Percentiles rank a stretch among this genome's conserved stretches.
phyloP scores from a whole-genome alignment of 2,888 invertebrate species.

The Melieria crassipennis region DNA sequence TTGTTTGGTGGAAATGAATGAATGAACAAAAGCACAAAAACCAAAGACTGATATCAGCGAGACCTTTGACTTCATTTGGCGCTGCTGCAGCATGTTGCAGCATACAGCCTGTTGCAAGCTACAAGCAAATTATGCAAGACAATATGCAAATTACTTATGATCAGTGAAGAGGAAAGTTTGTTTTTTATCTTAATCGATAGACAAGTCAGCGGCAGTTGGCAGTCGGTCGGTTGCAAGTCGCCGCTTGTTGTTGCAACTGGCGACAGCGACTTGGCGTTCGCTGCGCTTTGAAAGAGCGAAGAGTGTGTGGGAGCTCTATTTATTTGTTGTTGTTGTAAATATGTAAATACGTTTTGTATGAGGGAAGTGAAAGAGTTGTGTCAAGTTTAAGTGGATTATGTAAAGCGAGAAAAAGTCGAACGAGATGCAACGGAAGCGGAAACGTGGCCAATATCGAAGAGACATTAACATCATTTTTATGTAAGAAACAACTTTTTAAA shows the following conservation, averaged over 20 bases:
- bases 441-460: too few relatives aligned
- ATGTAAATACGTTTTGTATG: too few relatives aligned
- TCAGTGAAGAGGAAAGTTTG: slow-evolving; percentile 20
- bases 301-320: slow-evolving; percentile 10
- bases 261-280: too few relatives aligned
- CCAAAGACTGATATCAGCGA: background rate
- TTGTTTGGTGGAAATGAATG: slow-evolving; percentile 11
- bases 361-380: too few relatives aligned
- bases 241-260: too few relatives aligned
- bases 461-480: too few relatives aligned
- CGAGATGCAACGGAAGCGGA: too few relatives aligned
- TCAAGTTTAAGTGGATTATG: too few relatives aligned
- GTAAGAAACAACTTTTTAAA: too few relatives aligned
- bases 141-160: slow-evolving; percentile 41
- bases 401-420: too few relatives aligned
- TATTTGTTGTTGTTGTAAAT: too few relatives aligned
- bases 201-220: background rate
- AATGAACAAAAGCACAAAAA: background rate
- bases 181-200: slow-evolving; percentile 13
- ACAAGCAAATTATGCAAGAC: slow-evolving; percentile 31
- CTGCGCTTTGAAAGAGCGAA: slow-evolving; percentile 1
- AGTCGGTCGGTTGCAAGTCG: too few relatives aligned
- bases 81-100: slow-evolving; percentile 1
- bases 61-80: slow-evolving; percentile 35
- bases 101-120: slow-evolving; percentile 11